Evolutionary conservation across 2,888 invertebrate genomes (phyloP), one percentile per base, ranked within the genome.

Genomic region (Athalia cordata): DNA sequence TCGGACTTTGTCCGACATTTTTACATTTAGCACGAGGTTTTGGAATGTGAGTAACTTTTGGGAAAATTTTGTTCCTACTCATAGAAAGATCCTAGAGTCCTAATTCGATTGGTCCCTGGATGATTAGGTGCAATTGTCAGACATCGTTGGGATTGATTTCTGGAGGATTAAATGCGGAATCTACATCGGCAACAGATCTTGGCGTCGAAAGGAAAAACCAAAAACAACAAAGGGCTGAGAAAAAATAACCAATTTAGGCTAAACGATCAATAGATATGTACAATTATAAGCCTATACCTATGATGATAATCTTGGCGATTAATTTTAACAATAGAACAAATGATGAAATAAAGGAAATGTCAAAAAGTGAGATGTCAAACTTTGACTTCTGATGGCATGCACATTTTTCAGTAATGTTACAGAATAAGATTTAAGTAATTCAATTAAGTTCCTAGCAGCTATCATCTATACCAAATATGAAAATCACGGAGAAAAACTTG

Each of bases 121-220:
- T n/a, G 13, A 55, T 52, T 68, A 72, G 72, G 59, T 72, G 72
- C 72, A 57, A 59, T 72, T 72, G 72, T 13, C 59, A 11, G 59
- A n/a, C 49, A 72, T 0, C 7, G 11, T 4, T 59, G 1, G 45
- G 45, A 13, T n/a, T 59, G 11, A 72, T 72, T 47, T 9, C 13
- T 4, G 6, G 8, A 7, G 13, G 13, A 3, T 59, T n/a, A 11
- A 29, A 45, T 13, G 9, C 45, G 57, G 68, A 70, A 70, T 70
- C 68, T 7, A 13, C 72, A 15, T 72, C 72, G 6, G 72, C 72
- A n/a, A 72, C 70, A n/a, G 72, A 59, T 29, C 4, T 59, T 13
- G 13, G 72, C 43, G 57, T 59, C n/a, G 1, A 7, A 9, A 59
- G 59, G 13, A 59, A 7, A 5, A 13, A 3, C 45, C 59, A n/a